Conservation (phyloP, 1,140 invertebrate species). For the Anastrepha obliqua region DNA sequence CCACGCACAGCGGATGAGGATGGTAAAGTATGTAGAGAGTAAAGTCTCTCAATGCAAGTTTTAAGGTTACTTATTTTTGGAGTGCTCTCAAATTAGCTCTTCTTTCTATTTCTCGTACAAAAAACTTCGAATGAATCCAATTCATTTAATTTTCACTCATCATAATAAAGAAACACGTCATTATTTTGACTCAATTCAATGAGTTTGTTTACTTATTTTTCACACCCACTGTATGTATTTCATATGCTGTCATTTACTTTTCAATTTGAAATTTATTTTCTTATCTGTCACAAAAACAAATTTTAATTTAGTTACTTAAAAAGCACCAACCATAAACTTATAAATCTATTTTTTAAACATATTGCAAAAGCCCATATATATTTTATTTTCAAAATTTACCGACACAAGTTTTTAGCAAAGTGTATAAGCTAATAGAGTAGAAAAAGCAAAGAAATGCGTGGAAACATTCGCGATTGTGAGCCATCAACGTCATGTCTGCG, state of each 20-base stretch:
- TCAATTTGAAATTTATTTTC: constrained; percentile 3
- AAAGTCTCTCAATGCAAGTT: no score
- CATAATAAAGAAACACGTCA: no score
- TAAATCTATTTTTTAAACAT: constrained; percentile 51
- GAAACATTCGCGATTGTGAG: constrained; percentile 64
- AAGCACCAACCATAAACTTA: neutral
- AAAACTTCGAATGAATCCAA: no score
- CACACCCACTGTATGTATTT: neutral
- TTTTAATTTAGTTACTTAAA: neutral
- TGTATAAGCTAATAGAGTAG: neutral
- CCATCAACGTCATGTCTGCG: constrained; percentile 65
- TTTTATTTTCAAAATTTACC: constrained; percentile 39
- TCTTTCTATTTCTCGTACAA: no score
- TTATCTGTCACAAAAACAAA: neutral
- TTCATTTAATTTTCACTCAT: no score
- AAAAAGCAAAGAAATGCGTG: constrained; percentile 59
- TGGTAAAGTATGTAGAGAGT: no score
- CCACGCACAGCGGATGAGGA: no score
- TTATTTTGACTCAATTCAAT: no score
- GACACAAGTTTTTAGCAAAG: neutral
- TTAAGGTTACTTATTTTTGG: no score
- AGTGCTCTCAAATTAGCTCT: no score
- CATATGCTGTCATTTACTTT: neutral
- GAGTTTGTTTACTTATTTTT: no score
- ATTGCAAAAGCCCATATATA: constrained; percentile 20